Conservation (phyloP, 2,113 vertebrate genomes). For the Machaerirhynchus nigripectus region DNA sequence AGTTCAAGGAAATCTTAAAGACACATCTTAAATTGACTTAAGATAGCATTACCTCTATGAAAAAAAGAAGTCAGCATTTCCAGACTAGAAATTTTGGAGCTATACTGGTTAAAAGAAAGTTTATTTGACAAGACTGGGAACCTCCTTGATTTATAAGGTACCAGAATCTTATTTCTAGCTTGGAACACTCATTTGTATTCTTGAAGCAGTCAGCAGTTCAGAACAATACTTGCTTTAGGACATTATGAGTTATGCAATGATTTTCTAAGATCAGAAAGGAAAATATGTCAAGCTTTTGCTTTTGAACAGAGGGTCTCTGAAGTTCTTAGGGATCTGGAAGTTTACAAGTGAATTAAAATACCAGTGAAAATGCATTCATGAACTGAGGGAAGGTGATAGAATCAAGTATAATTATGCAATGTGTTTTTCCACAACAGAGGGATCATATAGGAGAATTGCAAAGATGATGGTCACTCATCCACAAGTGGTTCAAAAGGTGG, state of each 20-base stretch:
- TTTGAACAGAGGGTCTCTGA: neutral
- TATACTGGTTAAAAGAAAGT: neutral
- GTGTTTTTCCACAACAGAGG: neutral
- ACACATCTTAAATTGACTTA: neutral
- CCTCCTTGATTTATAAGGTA: neutral
- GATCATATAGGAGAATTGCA: neutral
- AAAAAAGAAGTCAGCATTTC: neutral
- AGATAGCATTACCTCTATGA: neutral
- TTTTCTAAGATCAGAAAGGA: neutral
- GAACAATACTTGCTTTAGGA: constrained; percentile 31
- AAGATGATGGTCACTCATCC: neutral
- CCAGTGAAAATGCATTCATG: neutral
- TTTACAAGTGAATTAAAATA: neutral
- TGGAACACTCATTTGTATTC: neutral
- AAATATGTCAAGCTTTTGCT: neutral
- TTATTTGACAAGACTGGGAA: neutral
- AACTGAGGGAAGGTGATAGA: neutral
- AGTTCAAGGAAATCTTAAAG: neutral
- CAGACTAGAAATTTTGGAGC: neutral
- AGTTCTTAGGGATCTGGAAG: neutral
- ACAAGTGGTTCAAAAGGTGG: neutral
- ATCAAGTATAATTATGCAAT: neutral
- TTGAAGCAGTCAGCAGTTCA: neutral
- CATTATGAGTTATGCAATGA: neutral
- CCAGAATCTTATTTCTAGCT: neutral